Conservation (phyloP, 2,888 invertebrate genomes). For the Microdon myrmicae region DNA sequence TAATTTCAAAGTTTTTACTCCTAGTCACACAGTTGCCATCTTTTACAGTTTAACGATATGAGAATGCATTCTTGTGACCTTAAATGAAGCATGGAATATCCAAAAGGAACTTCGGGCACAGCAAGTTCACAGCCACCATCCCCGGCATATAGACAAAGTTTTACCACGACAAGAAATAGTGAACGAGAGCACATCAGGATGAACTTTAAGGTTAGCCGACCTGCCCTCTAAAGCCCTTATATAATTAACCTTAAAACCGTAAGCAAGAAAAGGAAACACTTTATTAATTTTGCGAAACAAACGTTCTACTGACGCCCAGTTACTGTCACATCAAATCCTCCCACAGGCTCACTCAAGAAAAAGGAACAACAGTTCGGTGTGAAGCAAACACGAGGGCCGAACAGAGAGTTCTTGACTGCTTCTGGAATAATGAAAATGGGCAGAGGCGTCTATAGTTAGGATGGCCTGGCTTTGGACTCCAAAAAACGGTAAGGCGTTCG, state of each 20-base stretch:
- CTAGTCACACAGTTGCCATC: constrained; percentile 28
- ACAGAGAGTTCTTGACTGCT: constrained; percentile 29
- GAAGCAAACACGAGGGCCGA: constrained; percentile 23
- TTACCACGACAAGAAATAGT: constrained; percentile 23
- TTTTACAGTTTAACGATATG: constrained; percentile 37
- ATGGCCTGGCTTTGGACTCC: constrained; percentile 8
- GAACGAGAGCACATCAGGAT: constrained; percentile 23
- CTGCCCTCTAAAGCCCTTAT: constrained; percentile 39
- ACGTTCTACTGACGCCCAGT: constrained; percentile 43
- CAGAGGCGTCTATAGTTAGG: constrained; percentile 12
- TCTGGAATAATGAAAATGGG: constrained; percentile 20
- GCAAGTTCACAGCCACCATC: not conserved
- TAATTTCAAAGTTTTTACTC: constrained; percentile 44
- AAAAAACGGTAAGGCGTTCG: constrained; percentile 3
- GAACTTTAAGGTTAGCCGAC: constrained; percentile 46
- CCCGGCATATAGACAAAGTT: constrained; percentile 26
- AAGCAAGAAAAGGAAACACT: constrained; percentile 48
- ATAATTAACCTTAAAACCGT: constrained; percentile 46
- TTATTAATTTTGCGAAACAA: constrained; percentile 48
- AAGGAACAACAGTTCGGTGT: constrained; percentile 19
- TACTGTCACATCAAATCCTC: constrained; percentile 47
- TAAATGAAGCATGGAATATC: constrained; percentile 18
- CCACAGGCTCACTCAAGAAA: no score
- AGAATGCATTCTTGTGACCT: constrained; percentile 34
- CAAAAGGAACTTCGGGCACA: constrained; percentile 9